These are phyloP conservation scores for Anabas testudineus DNA, from an alignment of 2,797 vertebrate genomes.

Conservation along the genomic window DNA sequence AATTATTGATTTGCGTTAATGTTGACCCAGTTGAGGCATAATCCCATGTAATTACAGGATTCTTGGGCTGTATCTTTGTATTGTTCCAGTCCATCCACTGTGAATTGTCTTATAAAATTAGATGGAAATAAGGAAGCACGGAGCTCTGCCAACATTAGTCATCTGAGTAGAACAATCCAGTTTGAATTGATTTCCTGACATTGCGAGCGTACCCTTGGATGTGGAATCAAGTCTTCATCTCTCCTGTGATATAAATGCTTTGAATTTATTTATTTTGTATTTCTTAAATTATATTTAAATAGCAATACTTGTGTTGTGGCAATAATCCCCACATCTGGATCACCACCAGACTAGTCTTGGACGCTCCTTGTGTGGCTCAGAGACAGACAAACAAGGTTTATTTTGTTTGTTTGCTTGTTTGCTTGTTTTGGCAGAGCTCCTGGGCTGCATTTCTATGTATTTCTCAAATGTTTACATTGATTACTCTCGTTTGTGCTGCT, in stretches of 20 bases:
- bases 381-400: conserved; percentile 2
- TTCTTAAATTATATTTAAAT: conserved; percentile 12
- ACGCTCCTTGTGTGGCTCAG: conserved; percentile 21
- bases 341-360: conserved; percentile 16
- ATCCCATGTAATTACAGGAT: conserved; percentile 37
- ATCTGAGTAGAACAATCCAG: conserved; percentile 1
- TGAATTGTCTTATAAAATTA: conserved; percentile 27
- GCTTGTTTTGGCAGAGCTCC: background rate
- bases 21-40: conserved; percentile 37
- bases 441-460: conserved; percentile 5
- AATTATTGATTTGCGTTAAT: conserved; percentile 68
- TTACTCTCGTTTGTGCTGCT: conserved; percentile 21
- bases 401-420: too few relatives aligned
- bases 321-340: conserved; percentile 34
- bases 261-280: background rate
- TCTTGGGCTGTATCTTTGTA: conserved; percentile 14
- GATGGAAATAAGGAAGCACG: conserved; percentile 10
- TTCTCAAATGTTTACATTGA: conserved; percentile 26
- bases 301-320: conserved; percentile 1
- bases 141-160: background rate
- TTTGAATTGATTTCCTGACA: conserved; percentile 13
- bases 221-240: background rate
- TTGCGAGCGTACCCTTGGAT: background rate
- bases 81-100: background rate
- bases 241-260: background rate